Conservation (phyloP, 2,113 vertebrate genomes). For the Bos indicus region DNA sequence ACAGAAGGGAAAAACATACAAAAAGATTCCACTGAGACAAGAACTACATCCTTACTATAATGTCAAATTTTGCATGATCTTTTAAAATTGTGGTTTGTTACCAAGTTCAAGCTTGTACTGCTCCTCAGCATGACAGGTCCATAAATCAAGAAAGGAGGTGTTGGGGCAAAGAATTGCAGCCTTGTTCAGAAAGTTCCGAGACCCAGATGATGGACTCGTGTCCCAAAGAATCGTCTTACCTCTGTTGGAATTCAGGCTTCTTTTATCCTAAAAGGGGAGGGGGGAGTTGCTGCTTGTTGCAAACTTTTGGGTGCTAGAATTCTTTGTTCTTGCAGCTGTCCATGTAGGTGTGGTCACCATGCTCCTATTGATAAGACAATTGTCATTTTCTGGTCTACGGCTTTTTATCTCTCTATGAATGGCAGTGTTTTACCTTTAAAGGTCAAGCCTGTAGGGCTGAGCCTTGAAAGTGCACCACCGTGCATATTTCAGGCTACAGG, state of each 20-base stretch:
- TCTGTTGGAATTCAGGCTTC: background rate
- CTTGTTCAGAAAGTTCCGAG: background rate
- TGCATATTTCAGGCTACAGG: background rate
- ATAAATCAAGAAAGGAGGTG: background rate
- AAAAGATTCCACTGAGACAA: background rate
- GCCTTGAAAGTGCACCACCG: background rate
- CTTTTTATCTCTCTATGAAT: background rate
- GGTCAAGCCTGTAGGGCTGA: background rate
- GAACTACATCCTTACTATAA: background rate
- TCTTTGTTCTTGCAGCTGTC: background rate
- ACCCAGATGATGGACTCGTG: background rate
- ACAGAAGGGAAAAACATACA: background rate
- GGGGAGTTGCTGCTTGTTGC: background rate
- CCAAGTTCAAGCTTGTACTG: background rate
- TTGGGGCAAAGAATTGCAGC: background rate
- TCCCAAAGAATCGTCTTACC: background rate
- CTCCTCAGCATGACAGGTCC: too few species aligned
- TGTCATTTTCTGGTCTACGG: background rate
- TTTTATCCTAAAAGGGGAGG: background rate
- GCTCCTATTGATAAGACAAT: background rate
- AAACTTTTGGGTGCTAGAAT: background rate
- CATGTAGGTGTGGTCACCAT: background rate
- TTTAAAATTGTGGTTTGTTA: background rate
- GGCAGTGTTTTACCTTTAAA: too few species aligned
- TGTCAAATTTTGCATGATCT: background rate